Percentiles rank a stretch among this genome's conserved stretches.
Evolutionary conservation across 2,797 vertebrate species (phyloP).

Genomic region (Columba guinea): DNA sequence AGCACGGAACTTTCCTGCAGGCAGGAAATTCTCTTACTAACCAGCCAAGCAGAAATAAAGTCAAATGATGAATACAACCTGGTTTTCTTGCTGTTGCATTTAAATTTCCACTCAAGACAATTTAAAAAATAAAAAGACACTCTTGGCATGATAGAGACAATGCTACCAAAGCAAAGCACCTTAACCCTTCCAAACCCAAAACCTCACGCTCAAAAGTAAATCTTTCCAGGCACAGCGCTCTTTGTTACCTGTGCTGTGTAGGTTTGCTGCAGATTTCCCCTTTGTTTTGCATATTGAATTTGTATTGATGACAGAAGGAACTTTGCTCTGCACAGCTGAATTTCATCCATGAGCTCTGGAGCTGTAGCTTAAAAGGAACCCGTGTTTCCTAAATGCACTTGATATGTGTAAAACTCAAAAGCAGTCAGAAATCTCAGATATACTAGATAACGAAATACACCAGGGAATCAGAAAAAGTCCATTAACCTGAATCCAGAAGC

Average conservation of each 20-base stretch:
- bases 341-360: neutral
- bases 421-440: neutral
- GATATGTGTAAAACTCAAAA: neutral
- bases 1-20: conserved; percentile 1
- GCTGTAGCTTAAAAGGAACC: neutral
- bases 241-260: neutral
- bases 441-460: neutral
- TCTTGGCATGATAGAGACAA: neutral
- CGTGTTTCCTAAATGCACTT: neutral
- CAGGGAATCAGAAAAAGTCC: neutral
- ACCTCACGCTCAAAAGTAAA: neutral
- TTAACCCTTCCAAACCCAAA: neutral
- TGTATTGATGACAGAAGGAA: neutral
- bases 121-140: neutral
- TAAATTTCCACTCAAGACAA: neutral
- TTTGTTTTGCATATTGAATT: neutral
- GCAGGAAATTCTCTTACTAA: conserved; percentile 19
- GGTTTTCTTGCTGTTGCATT: neutral
- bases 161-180: neutral
- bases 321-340: neutral
- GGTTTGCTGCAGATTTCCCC: neutral
- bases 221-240: neutral
- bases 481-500: too few relatives aligned
- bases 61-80: neutral
- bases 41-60: conserved; percentile 8